phyloP scores from a whole-genome alignment of 1,140 invertebrate species.

The Lasaia peninsularis region DNA sequence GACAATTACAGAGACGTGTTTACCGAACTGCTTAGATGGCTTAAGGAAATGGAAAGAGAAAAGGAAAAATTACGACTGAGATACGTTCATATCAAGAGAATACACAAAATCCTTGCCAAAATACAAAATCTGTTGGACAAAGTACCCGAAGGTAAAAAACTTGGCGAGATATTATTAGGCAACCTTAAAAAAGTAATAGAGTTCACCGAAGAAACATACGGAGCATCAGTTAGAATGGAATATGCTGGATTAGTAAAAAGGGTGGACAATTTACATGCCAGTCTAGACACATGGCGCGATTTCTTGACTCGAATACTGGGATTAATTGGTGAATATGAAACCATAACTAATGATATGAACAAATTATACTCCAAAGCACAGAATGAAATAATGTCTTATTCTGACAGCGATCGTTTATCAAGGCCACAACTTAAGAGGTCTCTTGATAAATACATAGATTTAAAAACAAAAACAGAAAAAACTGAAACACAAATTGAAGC shows the following conservation, averaged over 20 bases:
- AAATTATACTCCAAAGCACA: conserved; percentile 79
- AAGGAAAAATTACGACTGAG: conserved; percentile 86
- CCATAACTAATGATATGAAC: conserved; percentile 78
- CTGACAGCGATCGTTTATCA: conserved; percentile 59
- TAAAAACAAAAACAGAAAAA: conserved; percentile 79
- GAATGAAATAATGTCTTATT: conserved; percentile 73
- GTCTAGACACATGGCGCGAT: conserved; percentile 89
- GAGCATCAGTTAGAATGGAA: conserved; percentile 88
- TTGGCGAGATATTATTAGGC: conserved; percentile 79
- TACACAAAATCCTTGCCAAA: conserved; percentile 84
- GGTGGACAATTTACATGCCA: conserved; percentile 86
- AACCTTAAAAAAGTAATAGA: conserved; percentile 84
- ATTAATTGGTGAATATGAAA: conserved; percentile 80
- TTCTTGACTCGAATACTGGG: conserved; percentile 82
- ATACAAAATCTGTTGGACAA: conserved; percentile 84
- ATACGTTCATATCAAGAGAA: conserved; percentile 86
- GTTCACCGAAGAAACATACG: conserved; percentile 86
- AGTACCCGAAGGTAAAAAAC: conserved; percentile 82
- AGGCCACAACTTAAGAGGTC: conserved; percentile 73
- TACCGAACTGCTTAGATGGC: conserved; percentile 85
- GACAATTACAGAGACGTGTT: conserved; percentile 87
- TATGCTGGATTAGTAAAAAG: conserved; percentile 85
- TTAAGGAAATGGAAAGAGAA: conserved; percentile 88
- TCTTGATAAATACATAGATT: conserved; percentile 79
- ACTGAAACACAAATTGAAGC: conserved; percentile 80